These are phyloP conservation scores for Lethenteron camtschaticum DNA, from an alignment of 2,113 vertebrate genomes.

Conservation along the genomic window DNA sequence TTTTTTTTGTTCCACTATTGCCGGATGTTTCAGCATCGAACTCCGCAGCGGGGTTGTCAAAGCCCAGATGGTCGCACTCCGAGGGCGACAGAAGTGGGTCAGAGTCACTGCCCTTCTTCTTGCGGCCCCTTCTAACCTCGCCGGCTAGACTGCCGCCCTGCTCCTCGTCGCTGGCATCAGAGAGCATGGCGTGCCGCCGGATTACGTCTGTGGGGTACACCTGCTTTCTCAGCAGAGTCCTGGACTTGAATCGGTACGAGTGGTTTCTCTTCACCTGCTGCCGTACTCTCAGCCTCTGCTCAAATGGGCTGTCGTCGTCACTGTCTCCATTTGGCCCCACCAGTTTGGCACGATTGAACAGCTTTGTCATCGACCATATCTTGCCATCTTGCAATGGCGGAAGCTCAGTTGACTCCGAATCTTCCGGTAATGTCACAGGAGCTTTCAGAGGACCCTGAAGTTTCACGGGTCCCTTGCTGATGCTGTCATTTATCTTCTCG, in stretches of 20 bases:
- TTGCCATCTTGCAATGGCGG: too few relatives aligned
- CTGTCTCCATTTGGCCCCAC: too few relatives aligned
- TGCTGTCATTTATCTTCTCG: slow-evolving; percentile 25
- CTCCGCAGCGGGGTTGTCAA: slow-evolving; percentile 2
- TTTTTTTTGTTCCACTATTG: background rate
- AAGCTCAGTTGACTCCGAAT: too few relatives aligned
- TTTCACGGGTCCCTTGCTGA: background rate
- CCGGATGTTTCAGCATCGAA: background rate
- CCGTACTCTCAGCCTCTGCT: too few relatives aligned
- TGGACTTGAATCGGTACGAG: background rate
- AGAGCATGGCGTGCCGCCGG: background rate
- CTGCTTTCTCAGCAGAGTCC: slow-evolving; percentile 5
- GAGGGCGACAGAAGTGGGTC: background rate
- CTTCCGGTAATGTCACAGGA: too few relatives aligned
- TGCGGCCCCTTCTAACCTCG: too few relatives aligned
- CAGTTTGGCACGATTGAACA: too few relatives aligned
- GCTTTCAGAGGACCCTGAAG: too few relatives aligned
- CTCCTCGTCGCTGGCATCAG: slow-evolving; percentile 3
- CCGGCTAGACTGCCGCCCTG: background rate
- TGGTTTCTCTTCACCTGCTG: background rate
- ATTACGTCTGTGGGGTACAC: slow-evolving; percentile 3
- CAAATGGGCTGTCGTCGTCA: too few relatives aligned
- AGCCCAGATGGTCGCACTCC: background rate
- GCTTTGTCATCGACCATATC: too few relatives aligned
- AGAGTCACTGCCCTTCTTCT: slow-evolving; percentile 2